Conservation (phyloP, 2,888 invertebrate species). For the Torymus auratus region DNA sequence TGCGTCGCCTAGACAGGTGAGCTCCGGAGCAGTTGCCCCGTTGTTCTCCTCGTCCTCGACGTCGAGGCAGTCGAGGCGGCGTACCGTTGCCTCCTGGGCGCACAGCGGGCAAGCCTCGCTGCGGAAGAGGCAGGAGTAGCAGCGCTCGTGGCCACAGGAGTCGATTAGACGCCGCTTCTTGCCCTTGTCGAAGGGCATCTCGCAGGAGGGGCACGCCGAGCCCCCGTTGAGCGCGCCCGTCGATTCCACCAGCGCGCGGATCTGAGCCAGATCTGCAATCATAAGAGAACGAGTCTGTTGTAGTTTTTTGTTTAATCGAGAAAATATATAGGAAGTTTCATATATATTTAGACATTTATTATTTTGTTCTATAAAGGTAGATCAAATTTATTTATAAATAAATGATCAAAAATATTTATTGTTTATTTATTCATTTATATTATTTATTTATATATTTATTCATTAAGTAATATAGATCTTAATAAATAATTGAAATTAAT, state of each 20-base stretch:
- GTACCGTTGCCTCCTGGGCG: constrained; percentile 67
- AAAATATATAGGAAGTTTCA: no score
- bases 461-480: no score
- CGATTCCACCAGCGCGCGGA: constrained; percentile 87
- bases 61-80: constrained; percentile 68
- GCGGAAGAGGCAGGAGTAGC: constrained; percentile 95
- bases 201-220: constrained; percentile 86
- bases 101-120: constrained; percentile 95
- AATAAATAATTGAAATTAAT: no score
- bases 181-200: constrained; percentile 97
- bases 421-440: no score
- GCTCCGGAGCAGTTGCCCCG: constrained; percentile 56
- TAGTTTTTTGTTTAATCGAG: no score
- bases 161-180: constrained; percentile 96
- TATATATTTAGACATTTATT: no score
- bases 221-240: constrained; percentile 81
- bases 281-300: no score
- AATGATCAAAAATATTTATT: no score
- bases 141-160: constrained; percentile 96
- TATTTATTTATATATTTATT: no score
- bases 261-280: constrained; percentile 88
- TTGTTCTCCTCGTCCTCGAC: constrained; percentile 58
- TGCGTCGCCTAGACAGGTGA: constrained; percentile 42
- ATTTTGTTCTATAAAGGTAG: no score
- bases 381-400: no score